Base-by-base conservation (phyloP, 2,797 vertebrate species). In the Discoglossus pictus region DNA sequence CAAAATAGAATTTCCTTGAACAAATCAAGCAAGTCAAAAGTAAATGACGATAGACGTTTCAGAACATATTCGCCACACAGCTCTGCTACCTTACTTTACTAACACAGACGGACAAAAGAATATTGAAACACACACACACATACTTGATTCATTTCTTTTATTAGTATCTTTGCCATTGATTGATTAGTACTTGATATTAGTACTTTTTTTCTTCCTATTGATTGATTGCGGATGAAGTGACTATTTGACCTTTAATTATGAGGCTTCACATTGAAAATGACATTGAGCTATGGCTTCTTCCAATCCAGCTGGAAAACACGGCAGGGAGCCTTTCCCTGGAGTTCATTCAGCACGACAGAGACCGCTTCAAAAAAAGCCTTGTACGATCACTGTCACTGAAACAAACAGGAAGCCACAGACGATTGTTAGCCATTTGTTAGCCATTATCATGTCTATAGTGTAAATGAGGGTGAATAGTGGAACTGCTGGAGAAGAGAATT, bases 181-280 rank as follows among this genome's bases (percentile, higher is more conserved):
- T 92, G 92, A 94, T 94, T 93, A 83, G 85, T 84, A 61, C 24
- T 55, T 63, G 60, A 56, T 87, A 90, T 90, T 89, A 90, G 89
- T 87, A 89, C 86, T 87, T 90, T 87, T 62, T 40, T 24, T 58
- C 25, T 8, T 87, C 94, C 91, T 93, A 95, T 94, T 97, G 94
- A 97, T 91, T 92, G 92, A 94, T 94, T 93, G 91, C 90, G 92
- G 93, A 97, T 92, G 92, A 93, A 95, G 93, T 93, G 94, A 94
- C 91, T 93, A 87, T 91, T 92, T 95, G 93, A 96, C 95, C 96
- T 94, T 97, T 94, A 94, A 94, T 97, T 96, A 95, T 92, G 89
- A 88, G 88, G 82, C 87, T 85, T 86, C 86, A 84, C 89, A 87
- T 88, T 89, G 89, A 86, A 88, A 86, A 87, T 88, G 89, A 89